These are phyloP conservation scores for Stictonetta naevosa DNA, from an alignment of 2,113 vertebrate genomes.

Conservation along the genomic window DNA sequence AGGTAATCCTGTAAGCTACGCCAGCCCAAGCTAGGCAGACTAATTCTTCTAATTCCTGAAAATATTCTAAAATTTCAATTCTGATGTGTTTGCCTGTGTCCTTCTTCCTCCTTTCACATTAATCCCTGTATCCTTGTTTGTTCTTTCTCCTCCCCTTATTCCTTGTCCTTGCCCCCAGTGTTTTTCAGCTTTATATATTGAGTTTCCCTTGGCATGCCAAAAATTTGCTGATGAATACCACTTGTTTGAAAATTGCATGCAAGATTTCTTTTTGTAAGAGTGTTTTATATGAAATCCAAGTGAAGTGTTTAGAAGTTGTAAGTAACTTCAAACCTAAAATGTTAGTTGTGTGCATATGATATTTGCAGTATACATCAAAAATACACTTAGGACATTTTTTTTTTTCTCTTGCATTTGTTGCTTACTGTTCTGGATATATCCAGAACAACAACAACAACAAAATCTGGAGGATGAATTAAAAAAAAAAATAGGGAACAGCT, in stretches of 20 bases:
- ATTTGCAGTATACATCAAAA: neutral
- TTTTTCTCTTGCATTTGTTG: neutral
- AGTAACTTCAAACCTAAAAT: neutral
- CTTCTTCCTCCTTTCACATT: neutral
- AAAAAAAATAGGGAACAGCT: neutral
- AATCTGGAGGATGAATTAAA: neutral
- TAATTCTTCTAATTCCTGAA: neutral
- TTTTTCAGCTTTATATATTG: constrained; percentile 23
- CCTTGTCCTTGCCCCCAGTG: neutral
- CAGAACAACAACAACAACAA: neutral
- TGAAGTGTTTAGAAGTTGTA: constrained; percentile 11
- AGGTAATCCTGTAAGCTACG: neutral
- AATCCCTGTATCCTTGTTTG: neutral
- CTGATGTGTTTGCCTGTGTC: neutral
- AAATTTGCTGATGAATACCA: constrained; percentile 41
- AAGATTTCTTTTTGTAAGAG: neutral
- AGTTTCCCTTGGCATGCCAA: constrained; percentile 21
- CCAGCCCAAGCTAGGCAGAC: neutral
- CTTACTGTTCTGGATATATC: neutral
- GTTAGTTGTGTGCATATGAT: neutral
- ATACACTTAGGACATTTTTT: neutral
- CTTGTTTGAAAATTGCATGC: constrained; percentile 42
- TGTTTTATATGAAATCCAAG: constrained; percentile 10
- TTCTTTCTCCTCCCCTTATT: neutral
- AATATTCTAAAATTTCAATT: neutral